A percentile compares a stretch with the other conserved stretches of the same genome.
Evolutionary conservation across 2,888 invertebrate genomes (phyloP).

Genomic region (Tupiocoris notatus): DNA sequence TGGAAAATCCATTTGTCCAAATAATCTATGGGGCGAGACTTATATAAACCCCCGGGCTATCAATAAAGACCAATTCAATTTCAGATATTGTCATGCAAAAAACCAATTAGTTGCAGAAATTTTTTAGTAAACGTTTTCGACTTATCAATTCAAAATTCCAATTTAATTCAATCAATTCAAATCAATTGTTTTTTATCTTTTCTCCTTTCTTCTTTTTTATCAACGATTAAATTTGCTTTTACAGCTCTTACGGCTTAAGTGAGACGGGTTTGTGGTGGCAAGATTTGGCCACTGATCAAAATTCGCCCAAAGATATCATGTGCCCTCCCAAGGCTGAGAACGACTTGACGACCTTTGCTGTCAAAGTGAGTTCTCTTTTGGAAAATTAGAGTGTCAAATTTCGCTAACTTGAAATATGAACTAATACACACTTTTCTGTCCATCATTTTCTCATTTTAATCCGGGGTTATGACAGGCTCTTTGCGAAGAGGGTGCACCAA

Average conservation of each 20-base stretch:
- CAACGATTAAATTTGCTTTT: background rate
- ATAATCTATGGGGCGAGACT: too few relatives aligned
- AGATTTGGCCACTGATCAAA: slow-evolving; percentile 68
- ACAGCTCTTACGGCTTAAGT: slow-evolving; percentile 63
- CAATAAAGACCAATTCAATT: too few relatives aligned
- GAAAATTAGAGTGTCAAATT: background rate
- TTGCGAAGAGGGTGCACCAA: slow-evolving; percentile 57
- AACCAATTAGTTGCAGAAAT: too few relatives aligned
- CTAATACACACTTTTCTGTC: too few relatives aligned
- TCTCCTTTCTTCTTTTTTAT: background rate
- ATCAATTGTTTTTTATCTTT: background rate
- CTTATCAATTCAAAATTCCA: too few relatives aligned
- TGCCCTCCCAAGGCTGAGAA: slow-evolving; percentile 66
- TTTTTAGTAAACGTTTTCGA: too few relatives aligned
- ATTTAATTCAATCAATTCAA: background rate
- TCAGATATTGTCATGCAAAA: too few relatives aligned
- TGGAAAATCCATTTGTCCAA: too few relatives aligned
- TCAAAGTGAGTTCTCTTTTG: slow-evolving; percentile 21
- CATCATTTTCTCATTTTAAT: slow-evolving; percentile 40
- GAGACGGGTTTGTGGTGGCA: slow-evolving; percentile 77
- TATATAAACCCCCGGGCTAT: too few relatives aligned
- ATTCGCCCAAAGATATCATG: slow-evolving; percentile 64
- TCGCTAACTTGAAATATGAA: too few relatives aligned
- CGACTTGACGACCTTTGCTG: slow-evolving; percentile 61
- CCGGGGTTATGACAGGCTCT: too few relatives aligned